Evolutionary conservation across 1,140 invertebrate species (phyloP).

Genomic region (Bombus haemorrhoidalis): DNA sequence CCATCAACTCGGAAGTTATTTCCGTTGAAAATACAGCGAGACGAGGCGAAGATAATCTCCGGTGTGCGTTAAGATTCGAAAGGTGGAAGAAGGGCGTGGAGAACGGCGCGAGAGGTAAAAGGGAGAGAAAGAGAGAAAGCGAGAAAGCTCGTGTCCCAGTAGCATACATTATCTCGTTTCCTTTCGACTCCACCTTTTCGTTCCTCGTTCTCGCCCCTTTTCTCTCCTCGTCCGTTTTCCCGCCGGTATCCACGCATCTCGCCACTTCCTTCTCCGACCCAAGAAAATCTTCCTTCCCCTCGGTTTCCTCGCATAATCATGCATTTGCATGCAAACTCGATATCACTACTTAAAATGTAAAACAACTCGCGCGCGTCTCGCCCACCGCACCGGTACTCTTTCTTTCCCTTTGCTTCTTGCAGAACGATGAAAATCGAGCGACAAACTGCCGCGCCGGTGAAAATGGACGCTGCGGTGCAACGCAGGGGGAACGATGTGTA

Average conservation of each 20-base stretch:
- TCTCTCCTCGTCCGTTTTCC: constrained; percentile 4
- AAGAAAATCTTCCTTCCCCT: constrained; percentile 43
- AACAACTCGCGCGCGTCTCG: constrained; percentile 73
- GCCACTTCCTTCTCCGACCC: constrained; percentile 20
- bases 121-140: neutral
- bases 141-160: constrained; percentile 66
- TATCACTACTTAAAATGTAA: constrained; percentile 82
- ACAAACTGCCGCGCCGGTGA: constrained; percentile 26
- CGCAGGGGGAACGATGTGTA: neutral
- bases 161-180: constrained; percentile 71
- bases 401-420: neutral
- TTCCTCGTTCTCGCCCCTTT: constrained; percentile 41
- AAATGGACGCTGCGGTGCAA: constrained; percentile 16
- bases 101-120: neutral
- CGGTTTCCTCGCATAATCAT: constrained; percentile 75
- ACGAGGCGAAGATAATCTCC: constrained; percentile 43
- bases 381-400: neutral
- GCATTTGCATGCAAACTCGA: constrained; percentile 82
- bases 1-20: constrained; percentile 31
- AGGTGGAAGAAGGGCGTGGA: constrained; percentile 23
- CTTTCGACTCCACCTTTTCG: constrained; percentile 54
- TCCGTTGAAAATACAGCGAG: constrained; percentile 18
- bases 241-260: neutral
- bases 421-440: constrained; percentile 40
- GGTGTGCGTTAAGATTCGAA: constrained; percentile 59